Evolutionary conservation across 2,888 invertebrate genomes (phyloP).

Genomic region (Cephus spinipes): DNA sequence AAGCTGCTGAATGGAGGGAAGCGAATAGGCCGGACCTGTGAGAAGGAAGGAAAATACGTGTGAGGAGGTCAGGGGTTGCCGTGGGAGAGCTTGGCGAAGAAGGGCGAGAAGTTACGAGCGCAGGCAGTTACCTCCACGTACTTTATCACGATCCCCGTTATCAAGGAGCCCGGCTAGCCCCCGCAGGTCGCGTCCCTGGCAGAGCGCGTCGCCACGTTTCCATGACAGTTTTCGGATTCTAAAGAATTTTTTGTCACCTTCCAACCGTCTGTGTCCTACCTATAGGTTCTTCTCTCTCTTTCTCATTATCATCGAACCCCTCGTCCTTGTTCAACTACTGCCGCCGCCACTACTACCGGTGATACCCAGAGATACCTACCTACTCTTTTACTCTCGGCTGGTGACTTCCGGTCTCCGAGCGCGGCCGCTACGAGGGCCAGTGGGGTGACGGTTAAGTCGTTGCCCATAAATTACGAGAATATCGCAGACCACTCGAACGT

Average conservation of each 20-base stretch:
- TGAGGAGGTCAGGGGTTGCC: background rate
- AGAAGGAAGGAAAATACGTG: background rate
- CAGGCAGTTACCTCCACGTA: background rate
- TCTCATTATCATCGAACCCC: background rate
- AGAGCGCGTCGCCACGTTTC: background rate
- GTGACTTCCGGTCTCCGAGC: background rate
- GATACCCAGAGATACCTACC: background rate
- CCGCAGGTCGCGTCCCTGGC: background rate
- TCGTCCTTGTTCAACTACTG: background rate
- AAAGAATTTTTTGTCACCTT: background rate
- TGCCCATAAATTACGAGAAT: conserved; percentile 38
- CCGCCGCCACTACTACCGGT: background rate
- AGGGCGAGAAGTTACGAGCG: background rate
- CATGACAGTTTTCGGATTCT: conserved; percentile 2
- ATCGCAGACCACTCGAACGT: conserved; percentile 28
- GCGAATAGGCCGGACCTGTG: background rate
- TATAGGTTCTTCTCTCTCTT: background rate
- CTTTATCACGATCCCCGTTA: background rate
- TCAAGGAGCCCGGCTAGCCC: background rate
- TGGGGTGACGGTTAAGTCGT: background rate
- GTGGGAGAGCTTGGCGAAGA: background rate
- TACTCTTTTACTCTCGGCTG: background rate
- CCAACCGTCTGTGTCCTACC: background rate
- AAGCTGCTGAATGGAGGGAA: background rate
- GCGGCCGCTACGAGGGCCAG: background rate